Base-by-base conservation (phyloP, 2,113 vertebrate genomes). In the Microcebus griseorufus region DNA sequence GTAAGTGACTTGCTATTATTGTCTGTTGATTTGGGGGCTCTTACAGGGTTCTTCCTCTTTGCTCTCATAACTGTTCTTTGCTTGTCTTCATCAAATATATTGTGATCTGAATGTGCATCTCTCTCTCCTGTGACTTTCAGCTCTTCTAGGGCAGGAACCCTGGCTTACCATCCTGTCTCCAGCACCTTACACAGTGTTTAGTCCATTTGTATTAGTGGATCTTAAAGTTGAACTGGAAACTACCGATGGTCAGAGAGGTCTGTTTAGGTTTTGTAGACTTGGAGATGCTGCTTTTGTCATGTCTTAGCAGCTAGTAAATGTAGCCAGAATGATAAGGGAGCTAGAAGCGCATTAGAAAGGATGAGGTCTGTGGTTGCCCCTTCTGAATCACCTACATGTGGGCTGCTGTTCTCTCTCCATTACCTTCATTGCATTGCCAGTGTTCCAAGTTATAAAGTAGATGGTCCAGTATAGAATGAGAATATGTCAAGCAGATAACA, bases 111-210 rank as follows among this genome's bases (percentile, higher is more conserved):
- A 10, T 17, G 39, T 58, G 29, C 0, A 0, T 89, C 23, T 51
- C 5, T 80, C 58, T 79, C 34, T 37, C n/a, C 7, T 53, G 20
- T 70, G 92, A 42, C 9, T 29, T 20, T n/a, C 39, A 70, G n/a
- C 32, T 90, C 37, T 70, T 45, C 42, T 34, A 34, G 70, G 37
- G 1, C 55, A 70, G 29, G 51, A 79, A 23, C 34, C n/a, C 7
- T 0, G 0, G 22, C 48, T 67, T 55, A 14, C 6, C 7, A 1
- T 11, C 20, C 0, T 4, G 5, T 76, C 53, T 45, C 45, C 29
- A 16, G 53, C 1, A 2, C 17, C 25, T 75, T 1, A 0, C 20
- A 1, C 20, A 1, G 8, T 14, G 25, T 65, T 14, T 60, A 18
- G 22, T 79, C 23, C 55, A 4, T 78, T 86, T 3, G 0, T 51